Evolutionary conservation across 2,797 vertebrate species (phyloP), one percentile per base, ranked within the genome.

Genomic region (Coranthus polyacanthus): DNA sequence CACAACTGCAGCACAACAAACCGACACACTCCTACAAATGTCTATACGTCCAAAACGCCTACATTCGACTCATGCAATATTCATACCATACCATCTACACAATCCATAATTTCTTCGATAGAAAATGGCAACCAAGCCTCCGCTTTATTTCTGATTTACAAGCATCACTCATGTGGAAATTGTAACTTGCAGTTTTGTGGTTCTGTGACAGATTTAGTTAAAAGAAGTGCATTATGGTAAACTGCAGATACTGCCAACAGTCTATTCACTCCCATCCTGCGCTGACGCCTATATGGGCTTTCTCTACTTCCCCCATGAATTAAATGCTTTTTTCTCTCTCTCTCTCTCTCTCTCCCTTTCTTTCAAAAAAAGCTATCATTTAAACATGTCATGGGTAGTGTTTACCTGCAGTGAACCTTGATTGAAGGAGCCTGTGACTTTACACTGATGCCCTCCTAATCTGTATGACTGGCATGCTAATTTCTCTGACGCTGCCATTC

Each of bases 381-480:
- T 87, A 84, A 92, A 92, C 81, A 86, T 90, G 92, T 92, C 92
- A 89, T 86, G 87, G 84, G 51, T 66, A 50, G 82, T 93, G 92
- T 94, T 94, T 93, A 94, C 94, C 93, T 92, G 92, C 93, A 87
- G 85, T 83, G 85, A 90, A 88, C 90, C 92, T 82, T 92, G 92
- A 93, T 93, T 90, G 88, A 92, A 86, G 83, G 83, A 69, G 83
- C 74, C 83, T 85, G 85, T 93, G 94, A 86, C 90, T 94, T 94
- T 91, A 92, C 93, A 94, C 90, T 88, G 93, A 94, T 93, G 92
- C 92, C 70, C 76, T 70, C 83, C 92, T 93, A 94, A 94, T 94
- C 92, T 93, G 88, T 89, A 92, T 93, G 94, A 92, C 88, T 93
- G 92, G 91, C 88, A 93, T 95, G 93, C 88, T 94, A 93, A 94